A percentile compares a stretch with the other conserved stretches of the same genome.
phyloP scores from a whole-genome alignment of 1,140 invertebrate genomes.

The Dolichoris vasculosae region DNA sequence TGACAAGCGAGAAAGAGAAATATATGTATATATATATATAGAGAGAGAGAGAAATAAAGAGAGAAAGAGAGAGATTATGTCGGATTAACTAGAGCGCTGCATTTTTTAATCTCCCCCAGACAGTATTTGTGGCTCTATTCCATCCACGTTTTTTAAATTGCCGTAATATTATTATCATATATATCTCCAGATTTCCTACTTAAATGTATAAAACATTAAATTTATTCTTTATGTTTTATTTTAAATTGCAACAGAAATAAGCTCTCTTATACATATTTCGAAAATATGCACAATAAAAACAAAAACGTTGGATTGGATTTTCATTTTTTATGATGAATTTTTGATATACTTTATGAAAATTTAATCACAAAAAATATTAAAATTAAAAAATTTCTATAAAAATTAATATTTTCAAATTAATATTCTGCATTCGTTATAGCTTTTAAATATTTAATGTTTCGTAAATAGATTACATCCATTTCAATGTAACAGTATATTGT shows the following conservation, averaged over 20 bases:
- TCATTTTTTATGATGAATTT: not conserved
- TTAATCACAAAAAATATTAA: no score
- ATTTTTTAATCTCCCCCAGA: not conserved
- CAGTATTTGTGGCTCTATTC: not conserved
- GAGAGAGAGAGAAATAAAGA: not conserved
- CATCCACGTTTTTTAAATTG: not conserved
- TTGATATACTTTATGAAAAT: not conserved
- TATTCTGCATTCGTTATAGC: no score
- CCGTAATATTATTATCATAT: not conserved
- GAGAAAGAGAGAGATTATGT: not conserved
- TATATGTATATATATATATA: no score
- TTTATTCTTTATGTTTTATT: not conserved
- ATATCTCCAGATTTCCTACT: not conserved
- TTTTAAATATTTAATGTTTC: no score
- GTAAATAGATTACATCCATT: no score
- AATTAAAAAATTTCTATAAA: no score
- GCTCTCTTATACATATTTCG: not conserved
- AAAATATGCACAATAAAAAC: not conserved
- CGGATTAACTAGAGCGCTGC: slow-evolving; percentile 45
- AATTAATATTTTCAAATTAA: no score
- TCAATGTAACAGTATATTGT: no score
- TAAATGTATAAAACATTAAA: not conserved
- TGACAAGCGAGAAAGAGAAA: slow-evolving; percentile 19
- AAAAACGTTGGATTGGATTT: not conserved
- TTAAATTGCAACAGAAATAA: not conserved